Evolutionary conservation across 2,797 vertebrate species (phyloP), one percentile per base, ranked within the genome.

Genomic region (Ceyx erithaca): DNA sequence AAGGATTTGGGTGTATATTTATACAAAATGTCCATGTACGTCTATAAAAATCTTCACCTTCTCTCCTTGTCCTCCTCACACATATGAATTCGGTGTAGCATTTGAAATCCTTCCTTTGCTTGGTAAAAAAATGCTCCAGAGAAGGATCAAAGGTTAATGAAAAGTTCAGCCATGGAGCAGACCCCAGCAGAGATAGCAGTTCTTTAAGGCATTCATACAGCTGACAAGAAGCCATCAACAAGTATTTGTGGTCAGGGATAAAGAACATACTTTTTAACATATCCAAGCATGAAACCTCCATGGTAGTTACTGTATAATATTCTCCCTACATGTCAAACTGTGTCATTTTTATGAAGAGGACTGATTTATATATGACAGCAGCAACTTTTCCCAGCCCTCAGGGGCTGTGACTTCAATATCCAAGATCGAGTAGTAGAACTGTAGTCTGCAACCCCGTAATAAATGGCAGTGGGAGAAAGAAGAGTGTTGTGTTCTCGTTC

Each of bases 201-300:
- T 59, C 92, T 92, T 82, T 71, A 90, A 93, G 81, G 84, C 92
- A 91, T 96, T 95, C 88, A 94, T 85, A 64, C 58, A 92, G 79
- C 92, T 94, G 94, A 96, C 93, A 95, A 94, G 88, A 89, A 96
- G 62, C 75, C 86, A 89, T 95, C 95, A 94, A 90, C 92, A 91
- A 85, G 84, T 95, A 83, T 92, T 93, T 96, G 93, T 93, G 94
- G 95, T 78, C 90, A 92, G 68, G 84, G 80, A 96, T 90, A 93
- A 95, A 96, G 90, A 80, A 92, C 93, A 93, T 93, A 81, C 84
- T 94, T 96, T 72, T 96, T 90, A 96, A 94, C 90, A 92, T 51
- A 94, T 20, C 79, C 75, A 90, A 94, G 91, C 92, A 92, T 83
- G 90, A 94, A 96, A 78, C 88, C 93, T 92, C 96, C 43, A 23